Evolutionary conservation across 1,140 invertebrate species (phyloP), one percentile per base, ranked within the genome.

Genomic region (Lucilia sericata): DNA sequence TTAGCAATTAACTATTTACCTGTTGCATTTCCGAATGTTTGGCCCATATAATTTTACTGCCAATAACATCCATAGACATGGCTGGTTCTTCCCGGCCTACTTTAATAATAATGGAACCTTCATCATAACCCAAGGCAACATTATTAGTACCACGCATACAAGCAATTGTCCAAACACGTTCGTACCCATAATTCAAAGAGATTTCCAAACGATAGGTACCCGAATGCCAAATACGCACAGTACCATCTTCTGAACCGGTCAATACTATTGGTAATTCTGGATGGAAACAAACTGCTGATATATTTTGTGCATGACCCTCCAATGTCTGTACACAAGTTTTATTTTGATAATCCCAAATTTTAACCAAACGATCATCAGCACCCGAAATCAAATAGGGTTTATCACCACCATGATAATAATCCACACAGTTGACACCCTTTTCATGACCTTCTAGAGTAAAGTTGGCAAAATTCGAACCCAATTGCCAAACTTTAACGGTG

Each of bases 261-360:
- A 99, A 92, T 78, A 99, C 96, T 83, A 99, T 98, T 0, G 99
- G 99, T 80, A 99, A 91, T 91, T 99, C 98, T 0, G 99, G 98
- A 92, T 99, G 99, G 92, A 99, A 99, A 84, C 94, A 96, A 0
- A 97, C 96, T 74, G 94, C 94, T 0, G 98, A 97, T 81, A 99
- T 97, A 91, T 99, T 99, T 88, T 99, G 97, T 0, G 97, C 96
- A 92, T 99, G 99, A 10, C 95, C 98, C 91, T 99, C 98, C 25
- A 99, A 92, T 0, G 98, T 99, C 90, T 99, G 98, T 0, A 99
- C 99, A 92, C 99, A 99, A 0, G 98, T 99, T 92, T 99, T 99
- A 91, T 99, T 99, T 91, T 99, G 96, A 91, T 99, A 99, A 91
- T 99, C 99, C 99, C 99, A 99, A 86, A 99, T 99, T 92, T 99